Conservation (phyloP, 1,140 invertebrate genomes). For the Melipona quadrifasciata region DNA sequence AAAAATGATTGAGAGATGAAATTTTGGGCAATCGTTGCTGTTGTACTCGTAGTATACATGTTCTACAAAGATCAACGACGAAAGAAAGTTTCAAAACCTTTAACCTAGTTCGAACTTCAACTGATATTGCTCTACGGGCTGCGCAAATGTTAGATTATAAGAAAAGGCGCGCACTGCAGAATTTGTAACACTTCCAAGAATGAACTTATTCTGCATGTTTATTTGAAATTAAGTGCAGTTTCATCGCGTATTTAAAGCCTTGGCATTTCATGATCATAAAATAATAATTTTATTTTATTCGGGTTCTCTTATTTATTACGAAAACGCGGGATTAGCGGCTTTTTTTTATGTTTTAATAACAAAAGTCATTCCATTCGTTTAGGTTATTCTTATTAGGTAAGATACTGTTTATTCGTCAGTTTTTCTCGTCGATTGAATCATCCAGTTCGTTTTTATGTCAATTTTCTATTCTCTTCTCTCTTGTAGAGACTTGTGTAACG, state of each 20-base stretch:
- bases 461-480: too few species aligned
- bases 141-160: background rate
- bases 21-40: conserved; percentile 14
- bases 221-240: conserved; percentile 16
- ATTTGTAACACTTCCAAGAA: conserved; percentile 25
- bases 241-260: background rate
- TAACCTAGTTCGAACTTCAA: background rate
- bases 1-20: background rate
- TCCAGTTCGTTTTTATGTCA: background rate
- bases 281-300: background rate
- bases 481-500: background rate
- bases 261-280: background rate
- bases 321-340: background rate
- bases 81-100: background rate
- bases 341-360: background rate
- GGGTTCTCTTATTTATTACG: background rate
- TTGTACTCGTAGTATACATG: conserved; percentile 19
- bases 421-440: background rate
- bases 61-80: conserved; percentile 18
- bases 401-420: background rate
- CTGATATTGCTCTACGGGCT: too few species aligned
- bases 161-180: conserved; percentile 36
- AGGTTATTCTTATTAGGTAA: conserved; percentile 47
- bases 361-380: conserved; percentile 6
- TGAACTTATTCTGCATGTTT: background rate